Percentiles rank a stretch among this genome's conserved stretches.
phyloP scores from a whole-genome alignment of 2,888 invertebrate genomes.

The Kuschelorhynchus macadamiae region DNA sequence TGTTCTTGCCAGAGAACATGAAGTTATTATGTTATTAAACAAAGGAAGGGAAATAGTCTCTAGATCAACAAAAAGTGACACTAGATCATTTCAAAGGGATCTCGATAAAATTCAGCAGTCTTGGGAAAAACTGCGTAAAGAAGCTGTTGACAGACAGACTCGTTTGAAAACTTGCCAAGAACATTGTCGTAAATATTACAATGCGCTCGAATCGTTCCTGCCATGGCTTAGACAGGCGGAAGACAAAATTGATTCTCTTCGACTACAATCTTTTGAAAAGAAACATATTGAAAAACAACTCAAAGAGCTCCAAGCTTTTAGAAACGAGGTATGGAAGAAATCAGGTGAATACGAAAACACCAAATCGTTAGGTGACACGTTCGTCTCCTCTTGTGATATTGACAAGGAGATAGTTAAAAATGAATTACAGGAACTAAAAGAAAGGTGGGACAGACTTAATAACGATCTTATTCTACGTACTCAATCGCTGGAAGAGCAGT shows the following conservation, averaged over 20 bases:
- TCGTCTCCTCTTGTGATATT: slow-evolving; percentile 89
- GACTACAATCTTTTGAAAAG: slow-evolving; percentile 85
- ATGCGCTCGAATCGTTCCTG: slow-evolving; percentile 86
- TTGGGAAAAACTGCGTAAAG: slow-evolving; percentile 93
- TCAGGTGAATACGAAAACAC: slow-evolving; percentile 95
- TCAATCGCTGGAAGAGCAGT: slow-evolving; percentile 86
- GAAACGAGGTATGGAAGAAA: slow-evolving; percentile 94
- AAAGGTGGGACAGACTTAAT: slow-evolving; percentile 92
- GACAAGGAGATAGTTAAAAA: slow-evolving; percentile 92
- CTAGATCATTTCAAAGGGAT: slow-evolving; percentile 80
- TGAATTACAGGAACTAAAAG: slow-evolving; percentile 85
- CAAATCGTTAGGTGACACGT: slow-evolving; percentile 87
- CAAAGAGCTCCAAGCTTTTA: slow-evolving; percentile 88
- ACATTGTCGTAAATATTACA: slow-evolving; percentile 91
- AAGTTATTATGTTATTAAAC: slow-evolving; percentile 93
- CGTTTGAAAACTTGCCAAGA: slow-evolving; percentile 92
- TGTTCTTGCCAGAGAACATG: slow-evolving; percentile 90
- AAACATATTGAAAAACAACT: slow-evolving; percentile 90
- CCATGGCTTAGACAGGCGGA: slow-evolving; percentile 92
- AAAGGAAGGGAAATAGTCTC: slow-evolving; percentile 84
- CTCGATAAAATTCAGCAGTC: slow-evolving; percentile 90
- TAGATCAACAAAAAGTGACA: slow-evolving; percentile 69
- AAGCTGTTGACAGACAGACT: slow-evolving; percentile 88
- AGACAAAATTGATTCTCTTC: slow-evolving; percentile 83
- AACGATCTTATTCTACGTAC: slow-evolving; percentile 84